Conservation (phyloP, 2,888 invertebrate genomes). For the Eristalis intricaria region DNA sequence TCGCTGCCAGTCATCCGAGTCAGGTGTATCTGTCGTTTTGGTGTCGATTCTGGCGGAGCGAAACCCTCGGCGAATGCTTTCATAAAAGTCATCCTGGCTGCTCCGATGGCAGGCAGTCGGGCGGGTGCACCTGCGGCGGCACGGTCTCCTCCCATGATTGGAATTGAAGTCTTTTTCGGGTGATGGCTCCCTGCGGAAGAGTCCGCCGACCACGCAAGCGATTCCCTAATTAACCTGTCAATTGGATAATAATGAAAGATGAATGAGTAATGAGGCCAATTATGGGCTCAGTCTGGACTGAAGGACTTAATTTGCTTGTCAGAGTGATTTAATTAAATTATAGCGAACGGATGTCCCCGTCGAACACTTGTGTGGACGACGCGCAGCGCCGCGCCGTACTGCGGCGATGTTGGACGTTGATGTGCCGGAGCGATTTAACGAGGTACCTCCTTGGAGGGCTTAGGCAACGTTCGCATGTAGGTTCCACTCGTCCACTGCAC, state of each 20-base stretch:
- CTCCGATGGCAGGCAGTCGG: background rate
- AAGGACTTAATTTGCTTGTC: constrained; percentile 69
- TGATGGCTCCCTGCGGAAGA: constrained; percentile 9
- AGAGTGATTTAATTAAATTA: constrained; percentile 77
- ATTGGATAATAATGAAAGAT: constrained; percentile 76
- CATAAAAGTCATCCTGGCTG: constrained; percentile 32
- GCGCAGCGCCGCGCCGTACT: too few relatives aligned
- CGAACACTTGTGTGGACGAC: background rate
- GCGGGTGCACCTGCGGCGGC: background rate
- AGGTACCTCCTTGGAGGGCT: background rate
- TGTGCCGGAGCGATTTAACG: background rate
- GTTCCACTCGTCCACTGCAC: background rate
- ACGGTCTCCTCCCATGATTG: constrained; percentile 13
- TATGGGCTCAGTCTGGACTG: constrained; percentile 69
- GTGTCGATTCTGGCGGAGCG: background rate
- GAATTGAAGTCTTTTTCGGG: constrained; percentile 30
- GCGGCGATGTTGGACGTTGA: background rate
- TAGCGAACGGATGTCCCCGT: constrained; percentile 56
- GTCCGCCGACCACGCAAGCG: constrained; percentile 1
- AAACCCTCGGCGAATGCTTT: constrained; percentile 20
- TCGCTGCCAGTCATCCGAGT: constrained; percentile 15
- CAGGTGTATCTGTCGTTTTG: constrained; percentile 52
- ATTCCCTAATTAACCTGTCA: constrained; percentile 77
- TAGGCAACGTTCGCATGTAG: background rate
- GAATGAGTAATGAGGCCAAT: constrained; percentile 77